A percentile compares a stretch with the other conserved stretches of the same genome.
Conservation (phyloP, 2,113 vertebrate genomes). For the Cyanoliseus patagonus region DNA sequence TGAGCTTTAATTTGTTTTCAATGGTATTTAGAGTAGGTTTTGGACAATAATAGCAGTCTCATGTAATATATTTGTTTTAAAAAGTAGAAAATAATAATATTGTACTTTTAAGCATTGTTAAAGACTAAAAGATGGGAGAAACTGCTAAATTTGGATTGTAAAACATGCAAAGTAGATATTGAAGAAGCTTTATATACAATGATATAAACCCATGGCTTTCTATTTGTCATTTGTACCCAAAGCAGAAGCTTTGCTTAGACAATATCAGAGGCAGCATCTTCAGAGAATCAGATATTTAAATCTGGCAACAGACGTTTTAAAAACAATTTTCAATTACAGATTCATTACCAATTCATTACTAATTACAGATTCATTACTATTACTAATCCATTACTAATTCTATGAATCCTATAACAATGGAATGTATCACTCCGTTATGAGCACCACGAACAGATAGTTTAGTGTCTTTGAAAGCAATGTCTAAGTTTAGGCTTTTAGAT, state of each 20-base stretch:
- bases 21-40: background rate
- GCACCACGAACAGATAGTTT: background rate
- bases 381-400: conserved; percentile 13
- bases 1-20: background rate
- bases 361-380: background rate
- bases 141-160: background rate
- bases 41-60: background rate
- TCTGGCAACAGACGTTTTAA: background rate
- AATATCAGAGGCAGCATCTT: background rate
- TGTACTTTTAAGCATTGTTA: background rate
- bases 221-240: background rate
- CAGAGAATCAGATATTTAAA: background rate
- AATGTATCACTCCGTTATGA: background rate
- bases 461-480: background rate
- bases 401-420: background rate
- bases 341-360: background rate
- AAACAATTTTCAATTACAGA: background rate
- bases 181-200: background rate
- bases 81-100: background rate
- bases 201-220: background rate
- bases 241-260: background rate
- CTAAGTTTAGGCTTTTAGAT: background rate
- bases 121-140: background rate
- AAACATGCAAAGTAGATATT: background rate
- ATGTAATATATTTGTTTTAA: background rate